These are phyloP conservation scores for Pempheris klunzingeri DNA, from an alignment of 2,797 vertebrate species.

Conservation along the genomic window DNA sequence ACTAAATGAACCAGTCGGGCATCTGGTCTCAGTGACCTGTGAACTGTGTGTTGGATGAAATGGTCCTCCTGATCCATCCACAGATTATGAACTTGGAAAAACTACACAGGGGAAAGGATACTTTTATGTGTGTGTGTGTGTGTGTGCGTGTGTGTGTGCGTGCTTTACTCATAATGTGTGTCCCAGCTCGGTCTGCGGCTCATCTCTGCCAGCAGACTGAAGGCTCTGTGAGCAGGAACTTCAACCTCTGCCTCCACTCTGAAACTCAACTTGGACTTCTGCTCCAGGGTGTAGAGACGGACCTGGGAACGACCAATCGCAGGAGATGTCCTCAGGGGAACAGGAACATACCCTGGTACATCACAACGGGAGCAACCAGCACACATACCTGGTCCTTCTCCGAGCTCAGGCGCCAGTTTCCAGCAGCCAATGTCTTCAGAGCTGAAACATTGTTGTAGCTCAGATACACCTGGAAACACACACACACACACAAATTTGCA, in stretches of 20 bases:
- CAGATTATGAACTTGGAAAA: not conserved
- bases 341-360: rapidly evolving
- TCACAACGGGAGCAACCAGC: too few relatives aligned
- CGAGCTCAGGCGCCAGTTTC: conserved; percentile 89
- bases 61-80: not conserved
- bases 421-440: conserved; percentile 91
- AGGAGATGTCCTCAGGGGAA: not conserved
- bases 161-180: conserved; percentile 87
- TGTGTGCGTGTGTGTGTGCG: not conserved
- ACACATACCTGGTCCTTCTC: conserved; percentile 89
- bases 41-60: not conserved
- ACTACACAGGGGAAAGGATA: not conserved
- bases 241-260: conserved; percentile 87
- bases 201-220: conserved; percentile 90
- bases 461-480: conserved; percentile 90
- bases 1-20: not conserved
- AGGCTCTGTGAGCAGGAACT: conserved; percentile 85
- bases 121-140: not conserved
- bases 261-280: conserved; percentile 90
- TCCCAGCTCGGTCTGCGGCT: conserved; percentile 89
- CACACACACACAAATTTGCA: not conserved
- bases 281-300: conserved; percentile 90
- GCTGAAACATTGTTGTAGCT: conserved; percentile 97
- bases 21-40: not conserved
- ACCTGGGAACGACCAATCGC: conserved; percentile 80